Evolutionary conservation across 1,140 invertebrate genomes (phyloP), one percentile per base, ranked within the genome.

Genomic region (Atopsyche davidsoni): DNA sequence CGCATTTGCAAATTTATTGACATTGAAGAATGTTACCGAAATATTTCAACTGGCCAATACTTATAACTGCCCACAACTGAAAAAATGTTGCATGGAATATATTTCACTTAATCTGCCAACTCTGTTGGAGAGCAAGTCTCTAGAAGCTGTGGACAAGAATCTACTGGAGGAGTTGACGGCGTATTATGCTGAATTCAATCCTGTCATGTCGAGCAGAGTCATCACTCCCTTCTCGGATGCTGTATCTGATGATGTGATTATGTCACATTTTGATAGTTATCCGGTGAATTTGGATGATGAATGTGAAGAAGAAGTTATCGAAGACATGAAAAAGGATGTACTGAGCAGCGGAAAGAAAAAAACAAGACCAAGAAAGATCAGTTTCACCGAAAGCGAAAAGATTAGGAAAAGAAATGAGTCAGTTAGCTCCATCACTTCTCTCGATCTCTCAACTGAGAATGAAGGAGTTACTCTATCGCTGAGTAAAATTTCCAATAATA

Each of bases 81-180:
- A 84, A 65, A 60, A 67, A 18, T 75, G 74, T 55, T 83, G 80
- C 62, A 81, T 86, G 73, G 76, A 86, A 60, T 88, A 81, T 62
- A 81, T 87, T 32, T 75, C 71, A 6, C 66, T 82, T 17, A 88
- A 89, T 66, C 61, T 87, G 11, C 60, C 77, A 7, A 74, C 76
- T 17, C 60, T 87, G n/a, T 63, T 88, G 16, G 86, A 89, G 67
- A 75, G 64, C 49, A 75, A 75, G 57, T 64, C 65, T 23, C 64
- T 85, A 39, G 79, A 85, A 54, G 58, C 73, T 19, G 38, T 85
- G 19, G 75, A 78, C 61, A 68, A 77, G 28, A 64, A 72, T 16
- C 59, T 82, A 2, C 66, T 85, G 41, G 67, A 73, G 32, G 78
- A 83, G 21, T 71, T 86, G 31, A 77, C 76, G 0, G 66, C 72